phyloP scores from a whole-genome alignment of 2,888 invertebrate genomes.

The Patella ulyssiponensis region DNA sequence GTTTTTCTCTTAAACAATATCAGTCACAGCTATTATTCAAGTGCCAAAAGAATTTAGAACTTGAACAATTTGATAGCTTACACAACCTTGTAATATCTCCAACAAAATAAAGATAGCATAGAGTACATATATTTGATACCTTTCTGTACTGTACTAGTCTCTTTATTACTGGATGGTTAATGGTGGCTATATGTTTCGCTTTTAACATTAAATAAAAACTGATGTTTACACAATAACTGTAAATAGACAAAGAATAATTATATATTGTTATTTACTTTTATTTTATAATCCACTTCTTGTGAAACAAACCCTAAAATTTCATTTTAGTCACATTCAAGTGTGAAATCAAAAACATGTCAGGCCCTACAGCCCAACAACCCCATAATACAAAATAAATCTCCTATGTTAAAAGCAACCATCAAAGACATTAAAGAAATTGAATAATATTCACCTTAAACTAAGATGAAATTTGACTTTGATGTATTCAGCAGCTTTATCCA shows the following conservation, averaged over 20 bases:
- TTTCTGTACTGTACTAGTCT: conserved; percentile 83
- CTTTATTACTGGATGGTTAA: conserved; percentile 92
- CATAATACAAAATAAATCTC: no score
- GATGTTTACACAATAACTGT: conserved; percentile 89
- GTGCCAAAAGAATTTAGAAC: neutral
- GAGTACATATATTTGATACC: conserved; percentile 49
- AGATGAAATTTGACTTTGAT: conserved; percentile 81
- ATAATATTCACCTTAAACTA: conserved; percentile 75
- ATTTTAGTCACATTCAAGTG: no score
- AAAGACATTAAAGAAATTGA: neutral
- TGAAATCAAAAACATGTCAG: no score
- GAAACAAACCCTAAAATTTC: no score
- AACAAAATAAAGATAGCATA: neutral
- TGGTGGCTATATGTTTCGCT: conserved; percentile 80
- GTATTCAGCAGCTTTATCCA: conserved; percentile 81
- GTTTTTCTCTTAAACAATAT: neutral
- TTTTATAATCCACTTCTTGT: no score
- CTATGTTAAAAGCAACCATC: no score
- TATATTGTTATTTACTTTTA: no score
- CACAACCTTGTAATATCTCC: no score
- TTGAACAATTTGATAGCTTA: neutral
- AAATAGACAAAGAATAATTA: conserved; percentile 54
- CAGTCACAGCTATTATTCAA: neutral
- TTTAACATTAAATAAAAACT: conserved; percentile 89
- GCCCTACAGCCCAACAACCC: no score